Base-by-base conservation (phyloP, 2,888 invertebrate species). In the Linhomoeus sp. region DNA sequence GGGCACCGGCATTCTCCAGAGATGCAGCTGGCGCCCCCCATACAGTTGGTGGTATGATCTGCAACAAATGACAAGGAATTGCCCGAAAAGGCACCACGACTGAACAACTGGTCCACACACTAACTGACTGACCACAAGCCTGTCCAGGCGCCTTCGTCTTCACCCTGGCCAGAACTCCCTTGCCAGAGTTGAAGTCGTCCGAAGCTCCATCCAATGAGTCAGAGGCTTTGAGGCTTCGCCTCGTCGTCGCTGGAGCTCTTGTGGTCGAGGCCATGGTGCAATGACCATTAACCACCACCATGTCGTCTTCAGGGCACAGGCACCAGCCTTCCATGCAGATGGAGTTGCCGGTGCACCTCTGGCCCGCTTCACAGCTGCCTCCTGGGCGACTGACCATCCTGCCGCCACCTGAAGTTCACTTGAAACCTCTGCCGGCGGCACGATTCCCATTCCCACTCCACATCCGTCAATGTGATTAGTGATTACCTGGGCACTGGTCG, bases 301-400 rank as follows among this genome's bases (percentile, higher is more conserved):
- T 61, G 17, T 51, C 47, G 17, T 55, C 43, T 41, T 62, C 58
- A 19, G 61, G 62, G 47, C 62, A 62, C 40, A 62, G 56, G 43
- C 62, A 62, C 58, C 59, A 63, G 42, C 60, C 58, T 2, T 49
- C 45, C 17, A 54, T 51, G 42, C 55, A 55, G 39, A 56, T 51
- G 14, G 56, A 53, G 22, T 57, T 58, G 43, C 61, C 61, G 9
- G 56, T 54, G 45, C 62, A 62, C 48, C 56, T 53, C 46, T 61
- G 55, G 17, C 51, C 54, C 12, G 52, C 55, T 3, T 56, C 53
- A 49, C 62, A 62, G 19, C 55, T 54, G 33, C 60, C 61, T 20
- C 62, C 62, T 12, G 62, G 62, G 26, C 60, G 60, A 2, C 59
- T 58, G 17, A 54, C 54, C 20, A 56, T 54, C 36, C 52, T 52